Percentiles rank a stretch among this genome's conserved stretches.
Evolutionary conservation across 2,797 vertebrate genomes (phyloP).

Genomic region (Notolepis coatsorum): DNA sequence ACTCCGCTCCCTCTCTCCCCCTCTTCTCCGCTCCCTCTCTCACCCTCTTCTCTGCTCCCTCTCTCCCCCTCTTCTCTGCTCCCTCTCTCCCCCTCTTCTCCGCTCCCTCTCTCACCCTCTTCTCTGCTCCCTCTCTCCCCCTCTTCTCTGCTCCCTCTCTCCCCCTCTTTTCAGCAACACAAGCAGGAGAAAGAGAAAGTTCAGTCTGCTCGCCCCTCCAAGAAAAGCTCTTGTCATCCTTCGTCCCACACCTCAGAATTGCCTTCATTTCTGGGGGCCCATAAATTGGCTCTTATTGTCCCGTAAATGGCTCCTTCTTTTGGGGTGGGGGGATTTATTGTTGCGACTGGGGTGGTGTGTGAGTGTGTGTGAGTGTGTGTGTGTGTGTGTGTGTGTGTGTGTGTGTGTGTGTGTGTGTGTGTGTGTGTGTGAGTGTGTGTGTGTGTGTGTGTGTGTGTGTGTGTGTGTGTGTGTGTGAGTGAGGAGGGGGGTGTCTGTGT

Average conservation of each 20-base stretch:
- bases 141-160: background rate
- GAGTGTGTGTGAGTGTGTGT: background rate
- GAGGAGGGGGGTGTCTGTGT: background rate
- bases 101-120: too few relatives aligned
- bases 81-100: background rate
- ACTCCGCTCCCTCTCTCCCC: too few relatives aligned
- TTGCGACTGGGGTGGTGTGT: slow-evolving; percentile 52
- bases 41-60: background rate
- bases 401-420: background rate
- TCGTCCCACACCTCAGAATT: slow-evolving; percentile 74
- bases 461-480: background rate
- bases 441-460: slow-evolving; percentile 8
- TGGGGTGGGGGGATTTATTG: slow-evolving; percentile 76
- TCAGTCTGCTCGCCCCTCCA: slow-evolving; percentile 32
- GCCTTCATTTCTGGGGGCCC: slow-evolving; percentile 73
- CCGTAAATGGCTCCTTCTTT: slow-evolving; percentile 77
- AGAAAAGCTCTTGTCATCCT: slow-evolving; percentile 73
- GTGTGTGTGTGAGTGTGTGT: too few relatives aligned
- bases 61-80: background rate
- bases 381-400: too few relatives aligned
- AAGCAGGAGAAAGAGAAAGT: slow-evolving; percentile 32
- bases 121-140: background rate
- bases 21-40: too few relatives aligned
- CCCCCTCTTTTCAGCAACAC: background rate
- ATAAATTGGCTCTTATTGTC: slow-evolving; percentile 77